phyloP scores from a whole-genome alignment of 2,888 invertebrate genomes.

The Antheraea yamamai region DNA sequence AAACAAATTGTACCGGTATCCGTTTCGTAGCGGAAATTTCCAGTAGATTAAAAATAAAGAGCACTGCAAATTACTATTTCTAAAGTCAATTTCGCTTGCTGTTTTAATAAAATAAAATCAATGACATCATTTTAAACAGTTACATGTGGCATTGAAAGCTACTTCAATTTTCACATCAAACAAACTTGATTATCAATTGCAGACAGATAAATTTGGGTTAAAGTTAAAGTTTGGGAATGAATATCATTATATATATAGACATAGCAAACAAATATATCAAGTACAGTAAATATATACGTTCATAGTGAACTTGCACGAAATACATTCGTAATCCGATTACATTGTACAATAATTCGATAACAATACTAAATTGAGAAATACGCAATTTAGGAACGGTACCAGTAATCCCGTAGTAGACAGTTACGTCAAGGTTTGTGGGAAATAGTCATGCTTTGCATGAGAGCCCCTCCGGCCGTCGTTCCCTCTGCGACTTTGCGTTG shows the following conservation, averaged over 20 bases:
- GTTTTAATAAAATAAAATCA: neutral
- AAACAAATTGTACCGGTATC: constrained; percentile 7
- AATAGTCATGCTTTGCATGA: constrained; percentile 52
- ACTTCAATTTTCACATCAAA: neutral
- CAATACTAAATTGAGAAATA: constrained; percentile 15
- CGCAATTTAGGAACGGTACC: constrained; percentile 43
- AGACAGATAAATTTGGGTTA: neutral
- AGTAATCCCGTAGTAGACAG: constrained; percentile 34
- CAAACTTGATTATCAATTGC: too few species aligned
- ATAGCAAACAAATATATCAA: neutral
- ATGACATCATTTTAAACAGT: neutral
- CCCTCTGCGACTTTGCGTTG: constrained; percentile 59
- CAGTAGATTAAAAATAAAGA: neutral
- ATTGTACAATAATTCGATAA: constrained; percentile 9
- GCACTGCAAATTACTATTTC: neutral
- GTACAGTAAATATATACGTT: neutral
- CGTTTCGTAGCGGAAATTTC: constrained; percentile 4
- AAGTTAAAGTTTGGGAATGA: neutral
- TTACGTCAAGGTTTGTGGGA: constrained; percentile 65
- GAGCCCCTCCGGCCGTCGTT: constrained; percentile 67
- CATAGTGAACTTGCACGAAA: constrained; percentile 4
- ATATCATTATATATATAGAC: neutral
- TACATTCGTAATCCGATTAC: constrained; percentile 6
- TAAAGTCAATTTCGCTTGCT: neutral
- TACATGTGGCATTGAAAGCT: neutral